These are phyloP conservation scores for Columba guinea DNA, from an alignment of 2,797 vertebrate species.

Conservation along the genomic window DNA sequence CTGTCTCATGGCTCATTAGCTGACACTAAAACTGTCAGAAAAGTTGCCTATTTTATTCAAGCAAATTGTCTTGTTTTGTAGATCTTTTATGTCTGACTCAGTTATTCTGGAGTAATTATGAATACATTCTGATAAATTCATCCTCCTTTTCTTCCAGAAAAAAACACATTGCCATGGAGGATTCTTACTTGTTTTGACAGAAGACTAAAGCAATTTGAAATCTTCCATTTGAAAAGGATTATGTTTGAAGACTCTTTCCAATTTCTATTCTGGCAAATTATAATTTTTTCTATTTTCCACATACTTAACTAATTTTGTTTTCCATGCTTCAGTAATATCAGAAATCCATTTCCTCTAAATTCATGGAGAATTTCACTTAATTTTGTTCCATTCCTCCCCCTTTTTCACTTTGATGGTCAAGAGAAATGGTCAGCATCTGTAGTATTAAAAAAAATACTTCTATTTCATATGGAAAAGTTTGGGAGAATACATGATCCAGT, in stretches of 20 bases:
- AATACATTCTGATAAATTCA: neutral
- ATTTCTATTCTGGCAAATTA: neutral
- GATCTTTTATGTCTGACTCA: slow-evolving; percentile 12
- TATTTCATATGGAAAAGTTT: neutral
- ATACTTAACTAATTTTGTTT: neutral
- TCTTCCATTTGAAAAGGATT: neutral
- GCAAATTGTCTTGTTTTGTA: neutral
- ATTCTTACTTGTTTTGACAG: neutral
- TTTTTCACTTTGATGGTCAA: neutral
- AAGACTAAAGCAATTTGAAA: neutral
- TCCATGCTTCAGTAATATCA: neutral
- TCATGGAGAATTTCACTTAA: neutral
- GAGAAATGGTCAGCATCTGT: neutral
- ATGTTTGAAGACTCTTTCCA: neutral
- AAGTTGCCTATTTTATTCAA: neutral
- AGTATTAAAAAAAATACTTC: neutral
- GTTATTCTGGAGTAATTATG: neutral
- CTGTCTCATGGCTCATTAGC: neutral
- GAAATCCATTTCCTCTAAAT: neutral
- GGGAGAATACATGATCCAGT: neutral
- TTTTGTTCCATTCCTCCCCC: neutral
- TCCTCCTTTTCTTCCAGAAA: neutral
- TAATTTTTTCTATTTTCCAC: neutral
- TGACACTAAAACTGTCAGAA: slow-evolving; percentile 7
- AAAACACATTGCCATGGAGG: neutral